Evolutionary conservation across 2,113 vertebrate genomes (phyloP), one percentile per base, ranked within the genome.

Genomic region (Leucopternis melanops): DNA sequence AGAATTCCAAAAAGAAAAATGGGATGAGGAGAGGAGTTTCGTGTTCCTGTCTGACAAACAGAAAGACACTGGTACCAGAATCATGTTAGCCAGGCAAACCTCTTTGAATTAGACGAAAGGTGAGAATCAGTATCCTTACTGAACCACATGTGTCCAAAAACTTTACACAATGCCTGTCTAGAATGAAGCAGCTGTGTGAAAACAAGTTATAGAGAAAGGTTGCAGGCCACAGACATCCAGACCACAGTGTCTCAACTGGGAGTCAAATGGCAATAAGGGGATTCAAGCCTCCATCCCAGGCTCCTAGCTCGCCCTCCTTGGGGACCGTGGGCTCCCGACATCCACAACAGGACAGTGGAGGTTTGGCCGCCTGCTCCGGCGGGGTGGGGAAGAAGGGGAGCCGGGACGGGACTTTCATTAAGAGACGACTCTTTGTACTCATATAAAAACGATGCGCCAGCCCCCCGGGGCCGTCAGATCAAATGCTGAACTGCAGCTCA

Each of bases 401-500:
- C 62, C 4, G 1, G 49, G 78, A 67, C 6, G 20, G 91, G 95
- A 90, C 89, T 97, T 97, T 95, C 91, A 97, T 97, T 97, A 97
- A 93, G 67, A 87, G 67, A 95, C 15, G 23, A 86, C 88, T 93
- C 95, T 96, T 96, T 97, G 96, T 96, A 95, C 92, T 96, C 90
- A 17, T 85, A 94, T 92, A 89, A 94, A 96, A 95, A 85, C 2
- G 86, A 94, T 70, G 95, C 75, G 5, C 70, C 65, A 85, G 82
- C 69, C 95, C 93, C 66, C 77, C 5, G 21, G 74, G 93, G 96
- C 97, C 13, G 2, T 78, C 86, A 95, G 92, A 97, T 96, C 97
- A 97, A 97, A 97, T 91, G 84, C 77, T 97, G 97, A 97, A 97
- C 97, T 97, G 87, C 3, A 0, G 79, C 91, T 97, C 96, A 97